phyloP scores from a whole-genome alignment of 1,140 invertebrate species.

The Macrobrachium rosenbergii region DNA sequence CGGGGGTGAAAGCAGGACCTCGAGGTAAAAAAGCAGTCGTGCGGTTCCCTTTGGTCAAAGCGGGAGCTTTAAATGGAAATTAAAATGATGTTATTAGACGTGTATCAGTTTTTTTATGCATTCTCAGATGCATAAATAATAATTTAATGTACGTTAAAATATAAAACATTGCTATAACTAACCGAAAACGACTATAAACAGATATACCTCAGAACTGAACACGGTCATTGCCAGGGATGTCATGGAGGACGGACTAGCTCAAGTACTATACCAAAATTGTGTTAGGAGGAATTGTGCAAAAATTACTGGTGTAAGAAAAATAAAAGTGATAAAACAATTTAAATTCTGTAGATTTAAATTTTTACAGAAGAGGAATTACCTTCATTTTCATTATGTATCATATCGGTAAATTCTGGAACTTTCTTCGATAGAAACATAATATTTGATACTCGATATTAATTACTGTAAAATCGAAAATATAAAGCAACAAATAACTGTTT shows the following conservation, averaged over 20 bases:
- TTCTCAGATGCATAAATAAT: not conserved
- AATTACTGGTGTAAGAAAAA: not conserved
- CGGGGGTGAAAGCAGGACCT: not conserved
- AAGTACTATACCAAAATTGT: slow-evolving; percentile 26
- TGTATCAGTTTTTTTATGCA: not conserved
- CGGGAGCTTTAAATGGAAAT: slow-evolving; percentile 32
- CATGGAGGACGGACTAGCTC: slow-evolving; percentile 35
- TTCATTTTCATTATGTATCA: too few relatives aligned
- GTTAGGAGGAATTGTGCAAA: slow-evolving; percentile 12
- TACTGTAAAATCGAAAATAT: too few relatives aligned
- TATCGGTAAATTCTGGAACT: too few relatives aligned
- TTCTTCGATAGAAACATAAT: too few relatives aligned
- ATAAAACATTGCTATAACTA: too few relatives aligned
- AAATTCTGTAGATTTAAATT: too few relatives aligned
- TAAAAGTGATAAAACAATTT: not conserved
- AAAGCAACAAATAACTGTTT: too few relatives aligned
- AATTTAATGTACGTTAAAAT: not conserved
- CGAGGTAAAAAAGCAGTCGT: not conserved
- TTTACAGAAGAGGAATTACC: too few relatives aligned
- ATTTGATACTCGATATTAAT: too few relatives aligned
- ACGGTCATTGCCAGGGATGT: slow-evolving; percentile 40
- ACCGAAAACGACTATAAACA: not conserved
- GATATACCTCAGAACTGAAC: not conserved
- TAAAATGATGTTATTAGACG: not conserved
- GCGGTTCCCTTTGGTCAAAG: not conserved